These are phyloP conservation scores for Nemotelus pantherinus DNA, from an alignment of 2,888 invertebrate species.

Conservation along the genomic window DNA sequence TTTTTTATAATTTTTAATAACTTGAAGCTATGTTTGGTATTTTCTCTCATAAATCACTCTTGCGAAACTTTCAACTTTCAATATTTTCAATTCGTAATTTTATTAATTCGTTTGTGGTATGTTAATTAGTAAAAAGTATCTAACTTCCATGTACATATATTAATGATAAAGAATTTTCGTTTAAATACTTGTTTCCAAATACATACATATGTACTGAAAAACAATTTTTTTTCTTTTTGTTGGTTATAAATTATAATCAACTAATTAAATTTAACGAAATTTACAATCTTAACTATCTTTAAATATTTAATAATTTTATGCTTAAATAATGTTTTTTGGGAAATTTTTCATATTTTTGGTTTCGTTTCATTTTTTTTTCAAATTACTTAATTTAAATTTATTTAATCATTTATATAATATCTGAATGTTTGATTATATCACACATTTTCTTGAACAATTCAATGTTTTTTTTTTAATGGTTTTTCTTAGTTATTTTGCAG, in stretches of 20 bases:
- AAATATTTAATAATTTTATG: constrained; percentile 1
- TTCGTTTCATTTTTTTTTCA: background rate
- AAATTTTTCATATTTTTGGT: constrained; percentile 11
- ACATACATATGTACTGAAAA: background rate
- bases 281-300: constrained; percentile 39
- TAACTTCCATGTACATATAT: constrained; percentile 15
- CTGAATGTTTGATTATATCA: constrained; percentile 50
- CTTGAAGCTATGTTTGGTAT: too few species aligned
- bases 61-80: constrained; percentile 16
- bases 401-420: constrained; percentile 31
- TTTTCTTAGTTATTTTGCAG: too few species aligned
- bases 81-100: constrained; percentile 14
- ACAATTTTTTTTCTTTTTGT: constrained; percentile 4
- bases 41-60: background rate
- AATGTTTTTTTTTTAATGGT: background rate
- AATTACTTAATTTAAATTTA: constrained; percentile 20
- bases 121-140: constrained; percentile 40
- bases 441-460: constrained; percentile 51
- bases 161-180: constrained; percentile 14
- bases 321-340: constrained; percentile 4
- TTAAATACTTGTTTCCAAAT: constrained; percentile 12
- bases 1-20: too few species aligned
- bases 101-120: constrained; percentile 25
- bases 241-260: constrained; percentile 20
- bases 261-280: constrained; percentile 40